Evolutionary conservation across 1,140 invertebrate genomes (phyloP), one percentile per base, ranked within the genome.

Genomic region (Bombus breviceps): DNA sequence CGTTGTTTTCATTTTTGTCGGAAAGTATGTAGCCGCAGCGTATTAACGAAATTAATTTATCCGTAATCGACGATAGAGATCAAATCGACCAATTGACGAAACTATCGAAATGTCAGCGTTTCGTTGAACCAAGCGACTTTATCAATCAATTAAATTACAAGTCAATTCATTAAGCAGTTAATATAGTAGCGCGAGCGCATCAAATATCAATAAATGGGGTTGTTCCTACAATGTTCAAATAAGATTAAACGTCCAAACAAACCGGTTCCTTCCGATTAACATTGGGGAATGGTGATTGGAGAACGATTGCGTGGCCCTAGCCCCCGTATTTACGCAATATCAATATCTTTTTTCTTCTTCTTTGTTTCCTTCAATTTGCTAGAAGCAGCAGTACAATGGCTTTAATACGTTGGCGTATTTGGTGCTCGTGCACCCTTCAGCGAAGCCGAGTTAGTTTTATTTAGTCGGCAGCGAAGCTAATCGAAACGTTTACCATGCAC

Each of bases 401-500:
- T 39, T 64, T 59, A 64, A 37, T 79, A 87, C 64, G 75, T 39
- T 59, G 71, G 64, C 81, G 68, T 53, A 53, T 53, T 47, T 22
- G 47, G 47, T 22, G 74, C 73, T 34, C n/a, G 59, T 47, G 68
- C 85, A 82, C 79, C 83, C 86, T 68, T 69, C 71, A 64, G 37
- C 83, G 43, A 3, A 3, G 22, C 15, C 1, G 62, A 10, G 37
- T 1, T 43, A 18, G 43, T 77, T 83, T 77, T 83, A 83, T 84
- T 88, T 82, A 75, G 83, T 75, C 75, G 43, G 83, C 59, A 88
- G 76, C 73, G 80, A 72, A 79, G 83, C 74, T 80, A 72, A 89
- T 88, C 87, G 83, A 80, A 79, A 82, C 73, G 85, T 89, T 81
- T 89, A 88, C 88, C 88, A 72, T 88, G 79, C 88, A 88, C 85